Base-by-base conservation (phyloP, 1,140 invertebrate genomes). In the Lasioglossum albipes region DNA sequence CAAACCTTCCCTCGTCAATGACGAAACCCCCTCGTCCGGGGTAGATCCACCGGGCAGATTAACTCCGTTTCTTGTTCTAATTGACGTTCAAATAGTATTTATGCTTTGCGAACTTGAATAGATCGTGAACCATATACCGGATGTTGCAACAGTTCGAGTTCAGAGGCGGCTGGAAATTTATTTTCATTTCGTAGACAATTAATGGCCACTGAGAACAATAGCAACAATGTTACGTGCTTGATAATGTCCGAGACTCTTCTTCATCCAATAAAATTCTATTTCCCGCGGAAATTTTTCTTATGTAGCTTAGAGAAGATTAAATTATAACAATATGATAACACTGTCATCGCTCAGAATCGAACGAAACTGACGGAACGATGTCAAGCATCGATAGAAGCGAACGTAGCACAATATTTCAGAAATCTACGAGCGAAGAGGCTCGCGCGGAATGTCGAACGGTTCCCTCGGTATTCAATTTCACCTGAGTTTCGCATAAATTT, bases 81-180 rank as follows among this genome's bases (percentile, higher is more conserved):
- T 79, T 79, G 76, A 79, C 76, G 76, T 79, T 79, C 62, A 72
- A 79, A 79, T 79, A 62, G n/a, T 79, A 79, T 79, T 79, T 79
- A 79, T 73, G 76, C 45, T 65, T 54, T 9, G 45, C 22, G 52
- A 72, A 71, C 45, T 59, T 65, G 76, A 72, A 79, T 77, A 10
- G 59, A 78, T 41, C 27, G 64, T 57, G n/a, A 73, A 59, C 18
- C 9, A 41, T 59, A 52, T 52, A 67, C 52, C 27, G 77, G 66
- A 68, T 22, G 66, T 65, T 65, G 62, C 62, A 65, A 65, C 62
- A 65, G 16, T n/a, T n/a, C 20, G 18, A n/a, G n/a, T 20, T 57
- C 52, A 20, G 20, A 59, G 57, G 18, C 18, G 20, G 57, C n/a
- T n/a, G 18, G 20, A 59, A 59, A n/a, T 59, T 59, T 59, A 59